Base-by-base conservation (phyloP, 2,113 vertebrate genomes). In the Arenaria interpres region DNA sequence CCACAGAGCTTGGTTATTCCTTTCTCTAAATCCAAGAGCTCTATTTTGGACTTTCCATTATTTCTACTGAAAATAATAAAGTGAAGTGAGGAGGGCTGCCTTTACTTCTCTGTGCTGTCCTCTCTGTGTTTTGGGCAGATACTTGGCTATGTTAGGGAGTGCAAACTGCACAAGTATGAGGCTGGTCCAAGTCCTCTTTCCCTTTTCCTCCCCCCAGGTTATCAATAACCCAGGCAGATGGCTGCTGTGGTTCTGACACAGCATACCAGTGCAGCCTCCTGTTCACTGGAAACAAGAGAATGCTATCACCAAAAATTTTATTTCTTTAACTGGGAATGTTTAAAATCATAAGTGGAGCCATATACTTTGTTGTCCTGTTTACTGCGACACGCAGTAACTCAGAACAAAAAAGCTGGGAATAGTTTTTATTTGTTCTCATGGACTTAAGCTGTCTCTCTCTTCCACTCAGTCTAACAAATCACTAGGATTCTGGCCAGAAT, bases 91-190 rank as follows among this genome's bases (percentile, higher is more conserved):
- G 19, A 69, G 60, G 86, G 10, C 24, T 93, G 33, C 27, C 53
- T 73, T 88, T 62, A 28, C 21, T 35, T 41, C 35, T 64, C 76
- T 54, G 22, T 73, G 63, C 27, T n/a, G 25, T 64, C 19, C 16
- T 13, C 46, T 72, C 66, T 20, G 45, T 81, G 59, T 19, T 88
- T 39, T 41, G 63, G 50, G 68, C 18, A 80, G 59, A 45, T 4
- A 5, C 1, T 2, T 30, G 8, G 28, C 22, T 30, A 35, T 20
- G 5, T 30, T 19, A 62, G 27, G 15, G 6, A 69, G 13, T 0
- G 1, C 0, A 1, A 76, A 28, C 67, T 64, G 35, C 43, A 28
- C 1, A 12, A 37, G 4, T 64, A 5, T 51, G 71, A 88, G 13
- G 28, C 22, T 79, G 43, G 6, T 56, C 35, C 7, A 0, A 0